A percentile compares a stretch with the other conserved stretches of the same genome.
phyloP scores from a whole-genome alignment of 2,888 invertebrate species.

The Hirtodrosophila confusa region DNA sequence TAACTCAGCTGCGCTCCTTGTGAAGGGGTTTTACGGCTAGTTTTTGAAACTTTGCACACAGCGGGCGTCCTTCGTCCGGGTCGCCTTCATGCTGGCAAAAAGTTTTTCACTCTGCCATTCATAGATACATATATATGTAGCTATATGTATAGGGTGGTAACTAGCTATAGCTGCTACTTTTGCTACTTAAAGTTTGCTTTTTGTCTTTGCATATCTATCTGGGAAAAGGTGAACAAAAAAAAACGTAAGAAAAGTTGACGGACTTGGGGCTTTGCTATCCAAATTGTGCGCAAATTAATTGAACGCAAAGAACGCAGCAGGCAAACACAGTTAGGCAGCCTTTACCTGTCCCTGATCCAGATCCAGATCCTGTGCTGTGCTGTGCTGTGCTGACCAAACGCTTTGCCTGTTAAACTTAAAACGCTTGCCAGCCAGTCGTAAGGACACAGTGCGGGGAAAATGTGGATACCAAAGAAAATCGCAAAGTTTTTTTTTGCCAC shows the following conservation, averaged over 20 bases:
- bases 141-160: slow-evolving; percentile 4
- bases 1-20: slow-evolving; percentile 44
- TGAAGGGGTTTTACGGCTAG: slow-evolving; percentile 67
- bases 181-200: slow-evolving; percentile 80
- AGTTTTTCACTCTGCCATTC: slow-evolving; percentile 64
- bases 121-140: slow-evolving; percentile 19
- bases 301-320: slow-evolving; percentile 78
- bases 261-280: slow-evolving; percentile 59
- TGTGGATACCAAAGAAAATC: slow-evolving; percentile 36
- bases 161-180: slow-evolving; percentile 48
- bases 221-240: slow-evolving; percentile 7
- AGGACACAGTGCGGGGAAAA: slow-evolving; percentile 38
- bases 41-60: slow-evolving; percentile 66
- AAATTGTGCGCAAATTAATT: slow-evolving; percentile 80
- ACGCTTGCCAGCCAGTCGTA: slow-evolving; percentile 59
- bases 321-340: slow-evolving; percentile 56
- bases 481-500: slow-evolving; percentile 53
- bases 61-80: slow-evolving; percentile 37
- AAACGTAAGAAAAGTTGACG: slow-evolving; percentile 53
- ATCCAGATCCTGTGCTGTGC: slow-evolving; percentile 1
- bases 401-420: slow-evolving; percentile 74
- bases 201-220: slow-evolving; percentile 68
- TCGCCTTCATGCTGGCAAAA: slow-evolving; percentile 34
- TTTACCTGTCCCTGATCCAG: slow-evolving; percentile 4
- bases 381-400: slow-evolving; percentile 59